phyloP scores from a whole-genome alignment of 2,888 invertebrate genomes.

The Pollenia griseotomentosa region DNA sequence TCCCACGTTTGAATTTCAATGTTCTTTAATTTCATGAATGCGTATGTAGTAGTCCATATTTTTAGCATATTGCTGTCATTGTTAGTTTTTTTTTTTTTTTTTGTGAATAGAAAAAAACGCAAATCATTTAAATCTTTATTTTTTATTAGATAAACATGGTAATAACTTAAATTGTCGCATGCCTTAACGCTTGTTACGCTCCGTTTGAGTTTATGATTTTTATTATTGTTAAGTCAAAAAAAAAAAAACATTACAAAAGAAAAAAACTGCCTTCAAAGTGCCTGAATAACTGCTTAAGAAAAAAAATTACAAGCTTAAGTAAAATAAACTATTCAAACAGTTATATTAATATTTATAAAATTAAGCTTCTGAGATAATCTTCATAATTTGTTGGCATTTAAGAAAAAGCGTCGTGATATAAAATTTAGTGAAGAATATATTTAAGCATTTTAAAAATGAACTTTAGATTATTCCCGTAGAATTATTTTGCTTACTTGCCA shows the following conservation, averaged over 20 bases:
- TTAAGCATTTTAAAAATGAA: too few relatives aligned
- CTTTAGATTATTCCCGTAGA: too few relatives aligned
- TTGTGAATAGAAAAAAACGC: not conserved
- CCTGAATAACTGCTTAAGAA: constrained; percentile 36
- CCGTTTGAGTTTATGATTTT: constrained; percentile 61
- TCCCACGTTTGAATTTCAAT: constrained; percentile 43
- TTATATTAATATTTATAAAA: constrained; percentile 23
- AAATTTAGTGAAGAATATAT: too few relatives aligned
- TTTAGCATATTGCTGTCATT: not conserved
- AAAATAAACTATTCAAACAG: constrained; percentile 30
- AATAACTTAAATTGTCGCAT: constrained; percentile 71
- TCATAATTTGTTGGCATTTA: constrained; percentile 17
- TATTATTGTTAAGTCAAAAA: not conserved
- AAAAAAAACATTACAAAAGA: not conserved
- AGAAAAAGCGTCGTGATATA: not conserved
- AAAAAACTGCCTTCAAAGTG: constrained; percentile 20
- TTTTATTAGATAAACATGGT: constrained; percentile 60
- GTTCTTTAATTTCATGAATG: not conserved
- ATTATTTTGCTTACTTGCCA: too few relatives aligned
- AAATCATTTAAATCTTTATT: constrained; percentile 51
- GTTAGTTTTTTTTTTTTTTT: not conserved
- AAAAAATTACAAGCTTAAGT: not conserved
- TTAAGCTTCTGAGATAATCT: not conserved
- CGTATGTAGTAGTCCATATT: constrained; percentile 39
- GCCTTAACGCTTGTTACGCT: constrained; percentile 69